These are phyloP conservation scores for Drosophila santomea DNA, from an alignment of 1,140 invertebrate species.

Conservation along the genomic window DNA sequence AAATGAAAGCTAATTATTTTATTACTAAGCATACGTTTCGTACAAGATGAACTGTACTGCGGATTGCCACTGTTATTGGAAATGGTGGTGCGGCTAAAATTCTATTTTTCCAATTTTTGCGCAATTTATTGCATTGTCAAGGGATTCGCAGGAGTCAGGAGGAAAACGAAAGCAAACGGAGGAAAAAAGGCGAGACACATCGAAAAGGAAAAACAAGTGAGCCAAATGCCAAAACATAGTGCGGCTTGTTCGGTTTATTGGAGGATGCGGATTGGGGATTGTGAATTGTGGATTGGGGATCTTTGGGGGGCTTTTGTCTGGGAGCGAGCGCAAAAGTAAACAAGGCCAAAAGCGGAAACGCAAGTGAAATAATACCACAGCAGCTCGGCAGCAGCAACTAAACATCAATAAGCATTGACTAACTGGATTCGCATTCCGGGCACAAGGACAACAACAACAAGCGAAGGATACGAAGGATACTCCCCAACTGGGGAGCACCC, in stretches of 20 bases:
- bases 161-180: conserved; percentile 40
- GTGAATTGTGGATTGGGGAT: conserved; percentile 29
- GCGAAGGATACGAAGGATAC: conserved; percentile 32
- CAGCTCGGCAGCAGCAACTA: conserved; percentile 60
- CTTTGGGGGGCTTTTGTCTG: conserved; percentile 77
- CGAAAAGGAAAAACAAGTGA: conserved; percentile 71
- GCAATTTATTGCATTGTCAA: conserved; percentile 83
- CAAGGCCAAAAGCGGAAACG: conserved; percentile 80
- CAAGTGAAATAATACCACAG: conserved; percentile 60
- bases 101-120: conserved; percentile 82
- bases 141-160: conserved; percentile 61
- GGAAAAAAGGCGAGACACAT: conserved; percentile 61
- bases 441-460: conserved; percentile 13
- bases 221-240: conserved; percentile 76
- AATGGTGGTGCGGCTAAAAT: conserved; percentile 77
- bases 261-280: background rate
- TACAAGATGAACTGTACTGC: conserved; percentile 20
- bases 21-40: background rate
- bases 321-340: conserved; percentile 75
- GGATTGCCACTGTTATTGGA: conserved; percentile 60
- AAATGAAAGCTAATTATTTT: background rate
- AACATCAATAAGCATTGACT: conserved; percentile 81
- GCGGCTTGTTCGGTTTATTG: conserved; percentile 56
- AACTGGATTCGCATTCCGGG: conserved; percentile 60
- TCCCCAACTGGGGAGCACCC: conserved; percentile 41